A percentile compares a stretch with the other conserved stretches of the same genome.
Conservation (phyloP, 30 jellyfish, hydroid and myxozoan genomes). For the Sanderia malayensis region DNA sequence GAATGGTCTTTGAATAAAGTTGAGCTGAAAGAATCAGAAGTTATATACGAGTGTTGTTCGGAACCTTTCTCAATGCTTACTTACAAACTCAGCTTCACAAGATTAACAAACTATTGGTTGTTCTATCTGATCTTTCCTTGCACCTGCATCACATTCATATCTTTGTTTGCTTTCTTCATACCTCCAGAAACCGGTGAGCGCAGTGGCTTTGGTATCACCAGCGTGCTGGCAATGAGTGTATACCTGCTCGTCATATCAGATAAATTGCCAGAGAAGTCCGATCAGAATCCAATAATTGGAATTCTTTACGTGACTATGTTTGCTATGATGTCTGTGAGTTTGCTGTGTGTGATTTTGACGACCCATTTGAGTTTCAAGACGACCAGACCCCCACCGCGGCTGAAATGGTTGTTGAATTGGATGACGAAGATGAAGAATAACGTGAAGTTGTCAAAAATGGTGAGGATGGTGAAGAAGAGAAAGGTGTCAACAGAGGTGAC, state of each 20-base stretch:
- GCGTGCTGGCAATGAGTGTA: slow-evolving; percentile 64
- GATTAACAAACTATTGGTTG: slow-evolving; percentile 48
- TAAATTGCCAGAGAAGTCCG: slow-evolving; percentile 71
- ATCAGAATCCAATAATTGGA: slow-evolving; percentile 63
- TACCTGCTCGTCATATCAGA: slow-evolving; percentile 71
- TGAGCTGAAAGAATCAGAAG: background rate
- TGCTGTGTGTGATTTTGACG: slow-evolving; percentile 26
- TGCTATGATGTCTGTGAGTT: slow-evolving; percentile 20
- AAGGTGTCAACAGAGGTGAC: background rate
- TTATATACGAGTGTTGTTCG: background rate
- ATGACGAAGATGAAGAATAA: background rate
- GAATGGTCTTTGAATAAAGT: slow-evolving; percentile 39
- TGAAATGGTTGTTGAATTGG: background rate
- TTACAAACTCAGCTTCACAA: slow-evolving; percentile 25
- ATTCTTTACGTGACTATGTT: slow-evolving; percentile 44
- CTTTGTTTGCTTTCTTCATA: slow-evolving; percentile 47
- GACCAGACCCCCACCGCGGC: slow-evolving; percentile 26
- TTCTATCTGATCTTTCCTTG: slow-evolving; percentile 58
- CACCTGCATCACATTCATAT: slow-evolving; percentile 25
- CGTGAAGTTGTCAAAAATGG: background rate
- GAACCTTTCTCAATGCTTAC: slow-evolving; percentile 35
- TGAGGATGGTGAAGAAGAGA: background rate
- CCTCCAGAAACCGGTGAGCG: slow-evolving; percentile 76
- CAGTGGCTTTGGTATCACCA: slow-evolving; percentile 71
- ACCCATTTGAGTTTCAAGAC: slow-evolving; percentile 22